A percentile compares a stretch with the other conserved stretches of the same genome.
These are phyloP conservation scores for Psylliodes chrysocephalus DNA, from an alignment of 2,888 invertebrate species.

Conservation along the genomic window DNA sequence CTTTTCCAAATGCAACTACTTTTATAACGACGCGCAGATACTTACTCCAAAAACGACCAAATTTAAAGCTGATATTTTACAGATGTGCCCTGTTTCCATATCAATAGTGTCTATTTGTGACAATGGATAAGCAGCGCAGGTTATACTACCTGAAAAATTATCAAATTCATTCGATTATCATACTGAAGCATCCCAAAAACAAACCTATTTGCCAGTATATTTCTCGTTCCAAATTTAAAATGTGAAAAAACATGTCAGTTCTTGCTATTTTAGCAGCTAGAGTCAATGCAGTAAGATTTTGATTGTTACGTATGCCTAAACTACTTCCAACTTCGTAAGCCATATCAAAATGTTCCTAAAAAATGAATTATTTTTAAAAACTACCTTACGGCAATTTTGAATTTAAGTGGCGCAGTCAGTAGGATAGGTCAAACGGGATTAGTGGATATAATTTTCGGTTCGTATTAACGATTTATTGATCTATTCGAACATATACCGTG, in stretches of 20 bases:
- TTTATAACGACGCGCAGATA: background rate
- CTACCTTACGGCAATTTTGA: too few relatives aligned
- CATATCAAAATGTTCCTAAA: slow-evolving; percentile 90
- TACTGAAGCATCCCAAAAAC: too few relatives aligned
- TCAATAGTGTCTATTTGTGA: slow-evolving; percentile 96
- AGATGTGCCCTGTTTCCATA: slow-evolving; percentile 89
- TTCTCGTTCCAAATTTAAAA: slow-evolving; percentile 94
- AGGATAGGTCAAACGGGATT: too few relatives aligned
- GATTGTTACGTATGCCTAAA: slow-evolving; percentile 85
- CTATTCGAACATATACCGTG: too few relatives aligned
- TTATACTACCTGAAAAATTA: slow-evolving; percentile 81
- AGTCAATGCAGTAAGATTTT: slow-evolving; percentile 91
- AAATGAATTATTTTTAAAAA: too few relatives aligned
- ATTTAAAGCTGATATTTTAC: slow-evolving; percentile 93
- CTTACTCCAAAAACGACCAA: slow-evolving; percentile 95
- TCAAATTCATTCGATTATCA: too few relatives aligned
- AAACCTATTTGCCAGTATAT: slow-evolving; percentile 96
- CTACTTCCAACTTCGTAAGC: slow-evolving; percentile 93
- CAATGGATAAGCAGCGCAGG: slow-evolving; percentile 96
- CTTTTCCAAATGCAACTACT: too few relatives aligned
- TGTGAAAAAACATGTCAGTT: slow-evolving; percentile 96
- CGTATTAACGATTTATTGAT: too few relatives aligned
- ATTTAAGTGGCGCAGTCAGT: too few relatives aligned
- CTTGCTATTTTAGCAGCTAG: slow-evolving; percentile 92
- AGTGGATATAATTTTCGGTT: too few relatives aligned